A percentile compares a stretch with the other conserved stretches of the same genome.
phyloP scores from a whole-genome alignment of 2,888 invertebrate genomes.

The Alloscopus bannaensis region DNA sequence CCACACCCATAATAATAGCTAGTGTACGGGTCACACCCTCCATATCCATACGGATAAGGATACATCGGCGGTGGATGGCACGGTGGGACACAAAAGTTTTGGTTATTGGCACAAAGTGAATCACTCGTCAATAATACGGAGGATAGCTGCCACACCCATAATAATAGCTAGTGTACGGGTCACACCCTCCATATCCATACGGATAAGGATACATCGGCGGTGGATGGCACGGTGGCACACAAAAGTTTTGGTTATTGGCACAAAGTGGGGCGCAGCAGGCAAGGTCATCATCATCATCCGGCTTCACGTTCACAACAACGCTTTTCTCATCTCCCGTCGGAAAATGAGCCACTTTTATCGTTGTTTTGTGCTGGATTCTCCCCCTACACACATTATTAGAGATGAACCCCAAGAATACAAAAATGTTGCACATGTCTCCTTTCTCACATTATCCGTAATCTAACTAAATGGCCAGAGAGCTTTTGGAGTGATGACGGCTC shows the following conservation, averaged over 20 bases:
- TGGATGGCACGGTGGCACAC: conserved; percentile 3
- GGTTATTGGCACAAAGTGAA: conserved; percentile 32
- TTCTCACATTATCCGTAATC: not conserved
- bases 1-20: conserved; percentile 17
- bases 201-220: not conserved
- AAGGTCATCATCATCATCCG: conserved; percentile 31
- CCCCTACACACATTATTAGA: too few species aligned
- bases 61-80: not conserved
- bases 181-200: not conserved
- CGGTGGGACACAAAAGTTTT: conserved; percentile 36
- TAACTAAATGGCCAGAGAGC: too few species aligned
- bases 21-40: not conserved
- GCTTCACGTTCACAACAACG: conserved; percentile 43
- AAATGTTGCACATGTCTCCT: too few species aligned
- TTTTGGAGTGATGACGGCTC: too few species aligned
- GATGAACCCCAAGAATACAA: too few species aligned
- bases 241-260: conserved; percentile 46
- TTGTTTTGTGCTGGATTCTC: conserved; percentile 71
- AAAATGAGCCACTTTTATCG: conserved; percentile 70
- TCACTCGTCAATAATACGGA: conserved; percentile 15
- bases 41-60: not conserved
- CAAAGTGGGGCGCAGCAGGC: not conserved
- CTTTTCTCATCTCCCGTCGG: conserved; percentile 51
- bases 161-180: conserved; percentile 10
- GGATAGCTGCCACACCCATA: conserved; percentile 10